Conservation (phyloP, 37 sponge, comb jelly and placozoan genomes). For the Tethya wilhelma region DNA sequence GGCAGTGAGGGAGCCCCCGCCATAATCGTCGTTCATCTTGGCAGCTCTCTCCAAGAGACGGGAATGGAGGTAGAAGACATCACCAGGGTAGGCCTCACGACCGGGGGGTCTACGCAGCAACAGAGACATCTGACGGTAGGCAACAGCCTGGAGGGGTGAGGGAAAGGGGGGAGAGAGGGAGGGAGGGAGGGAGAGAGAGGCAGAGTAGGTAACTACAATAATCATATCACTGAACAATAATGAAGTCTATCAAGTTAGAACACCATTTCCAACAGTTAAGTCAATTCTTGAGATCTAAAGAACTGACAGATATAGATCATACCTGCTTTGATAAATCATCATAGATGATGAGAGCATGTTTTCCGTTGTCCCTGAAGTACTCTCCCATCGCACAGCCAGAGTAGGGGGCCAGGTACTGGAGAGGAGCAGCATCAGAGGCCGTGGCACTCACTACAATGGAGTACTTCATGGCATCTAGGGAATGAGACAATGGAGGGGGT, state of each 20-base stretch:
- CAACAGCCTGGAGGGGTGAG: constrained; percentile 93
- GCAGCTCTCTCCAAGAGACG: constrained; percentile 98
- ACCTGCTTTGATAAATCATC: constrained; percentile 99
- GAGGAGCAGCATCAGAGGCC: constrained; percentile 99
- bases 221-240: not conserved
- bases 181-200: not conserved
- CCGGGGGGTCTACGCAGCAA: constrained; percentile 97
- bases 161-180: too few relatives aligned
- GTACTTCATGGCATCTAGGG: constrained; percentile 96
- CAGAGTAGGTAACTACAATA: too few relatives aligned
- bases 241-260: not conserved
- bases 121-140: constrained; percentile 99
- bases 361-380: constrained; percentile 97
- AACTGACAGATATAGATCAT: not conserved
- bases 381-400: constrained; percentile 99
- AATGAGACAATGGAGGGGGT: not conserved
- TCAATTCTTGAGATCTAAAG: not conserved
- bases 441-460: constrained; percentile 96
- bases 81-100: constrained; percentile 99
- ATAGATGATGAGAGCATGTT: constrained; percentile 99
- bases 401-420: constrained; percentile 98
- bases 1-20: constrained; percentile 98
- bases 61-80: constrained; percentile 99
- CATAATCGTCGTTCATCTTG: constrained; percentile 97
- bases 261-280: not conserved